phyloP scores from a whole-genome alignment of 2,888 invertebrate genomes.

The Monochamus alternatus region DNA sequence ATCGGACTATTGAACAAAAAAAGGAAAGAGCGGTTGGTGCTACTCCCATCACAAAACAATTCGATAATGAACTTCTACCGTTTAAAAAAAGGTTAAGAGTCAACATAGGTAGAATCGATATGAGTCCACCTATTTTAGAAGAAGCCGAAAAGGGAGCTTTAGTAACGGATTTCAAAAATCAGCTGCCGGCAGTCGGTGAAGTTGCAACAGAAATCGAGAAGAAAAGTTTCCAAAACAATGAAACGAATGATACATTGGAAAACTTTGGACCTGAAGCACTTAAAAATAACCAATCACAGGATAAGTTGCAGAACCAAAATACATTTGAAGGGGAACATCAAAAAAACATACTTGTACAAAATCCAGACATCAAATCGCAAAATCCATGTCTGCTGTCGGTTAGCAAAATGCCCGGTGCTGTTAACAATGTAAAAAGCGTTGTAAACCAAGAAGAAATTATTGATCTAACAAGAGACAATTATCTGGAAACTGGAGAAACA shows the following conservation, averaged over 20 bases:
- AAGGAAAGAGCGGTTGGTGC: no score
- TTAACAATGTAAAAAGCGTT: slow-evolving; percentile 10
- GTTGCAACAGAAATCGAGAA: background rate
- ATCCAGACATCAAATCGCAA: background rate
- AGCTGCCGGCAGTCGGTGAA: background rate
- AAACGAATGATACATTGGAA: background rate
- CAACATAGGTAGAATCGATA: background rate
- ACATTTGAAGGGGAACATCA: slow-evolving; percentile 16
- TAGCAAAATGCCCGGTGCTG: slow-evolving; percentile 17
- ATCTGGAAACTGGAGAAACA: background rate
- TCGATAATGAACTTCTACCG: slow-evolving; percentile 37
- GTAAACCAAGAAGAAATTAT: slow-evolving; percentile 1
- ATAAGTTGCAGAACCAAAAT: background rate
- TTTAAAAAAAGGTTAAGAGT: slow-evolving; percentile 35
- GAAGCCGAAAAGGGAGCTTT: slow-evolving; percentile 27
- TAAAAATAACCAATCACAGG: slow-evolving; percentile 11
- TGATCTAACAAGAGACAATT: background rate
- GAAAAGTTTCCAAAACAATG: background rate
- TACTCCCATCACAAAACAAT: slow-evolving; percentile 32
- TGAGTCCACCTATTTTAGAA: background rate
- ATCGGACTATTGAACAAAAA: no score
- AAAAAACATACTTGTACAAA: background rate
- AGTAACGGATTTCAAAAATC: background rate
- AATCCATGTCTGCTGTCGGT: slow-evolving; percentile 22
- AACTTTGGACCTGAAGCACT: background rate